Base-by-base conservation (phyloP, 1,140 invertebrate species). In the Paraescarpia echinospica region DNA sequence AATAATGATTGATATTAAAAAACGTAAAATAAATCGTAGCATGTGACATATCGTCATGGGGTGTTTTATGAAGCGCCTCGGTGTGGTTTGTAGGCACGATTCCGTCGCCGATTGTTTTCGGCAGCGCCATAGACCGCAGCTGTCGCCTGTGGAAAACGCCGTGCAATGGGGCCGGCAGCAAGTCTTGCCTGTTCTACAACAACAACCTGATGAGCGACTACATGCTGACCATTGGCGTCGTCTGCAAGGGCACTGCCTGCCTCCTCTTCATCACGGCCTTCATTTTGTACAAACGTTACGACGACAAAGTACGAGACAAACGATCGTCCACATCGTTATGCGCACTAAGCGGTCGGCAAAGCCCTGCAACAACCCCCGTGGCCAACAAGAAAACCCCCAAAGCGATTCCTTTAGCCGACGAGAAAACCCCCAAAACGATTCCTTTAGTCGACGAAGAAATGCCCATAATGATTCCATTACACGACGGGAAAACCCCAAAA, bases 21-120 rank as follows among this genome's bases (percentile, higher is more conserved):
- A 34, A 33, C 12, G 34, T 31, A 27, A 1, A 89, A 33, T 89
- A 89, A 89, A 89, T 33, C 8, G 8, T 33, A 89, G 9, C 27
- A 6, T 33, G 9, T 89, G 34, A 33, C n/a, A 33, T 27, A 12
- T 33, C n/a, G n/a, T 12, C 0, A 8, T 34, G 34, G n/a, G 31
- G 35, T 33, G 4, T 31, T 90, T 34, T 31, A 90, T 31, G 33
- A 90, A 34, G 33, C 27, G 8, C 8, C 8, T 90, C 2, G 18
- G 8, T 91, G 4, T 91, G 91, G 18, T 77, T 77, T 34, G 34
- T 92, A 95, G 96, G 96, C 89, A 95, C 95, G 33, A 96, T 96
- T 91, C 96, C 96, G 5, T 95, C 96, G 27, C 96, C 96, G 5
- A 95, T 96, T 33, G 91, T 96, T 31, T 96, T 96, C 93, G 96